Evolutionary conservation across 2,888 invertebrate species (phyloP).

Genomic region (Drosophila cognata): DNA sequence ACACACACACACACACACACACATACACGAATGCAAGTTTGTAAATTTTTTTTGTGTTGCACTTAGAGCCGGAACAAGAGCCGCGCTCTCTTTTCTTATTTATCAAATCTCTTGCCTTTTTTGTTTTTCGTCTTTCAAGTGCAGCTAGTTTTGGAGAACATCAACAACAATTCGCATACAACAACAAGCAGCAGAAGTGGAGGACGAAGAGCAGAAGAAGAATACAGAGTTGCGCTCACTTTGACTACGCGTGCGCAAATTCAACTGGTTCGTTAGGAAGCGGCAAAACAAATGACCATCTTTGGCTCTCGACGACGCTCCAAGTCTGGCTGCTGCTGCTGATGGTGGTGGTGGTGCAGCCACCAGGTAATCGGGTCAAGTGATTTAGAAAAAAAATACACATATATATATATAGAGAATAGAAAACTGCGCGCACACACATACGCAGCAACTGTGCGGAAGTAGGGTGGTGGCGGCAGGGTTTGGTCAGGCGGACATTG

Average conservation of each 20-base stretch:
- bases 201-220: background rate
- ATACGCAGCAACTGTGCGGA: conserved; percentile 30
- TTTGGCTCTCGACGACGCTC: conserved; percentile 46
- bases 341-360: conserved; percentile 57
- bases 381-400: conserved; percentile 68
- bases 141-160: conserved; percentile 37
- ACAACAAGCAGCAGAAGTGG: conserved; percentile 16
- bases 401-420: conserved; percentile 34
- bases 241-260: conserved; percentile 75
- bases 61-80: conserved; percentile 24
- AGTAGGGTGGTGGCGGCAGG: conserved; percentile 39
- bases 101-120: conserved; percentile 3
- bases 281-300: conserved; percentile 79
- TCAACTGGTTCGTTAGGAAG: conserved; percentile 81
- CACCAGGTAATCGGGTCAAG: conserved; percentile 80
- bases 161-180: conserved; percentile 25
- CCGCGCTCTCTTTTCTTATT: conserved; percentile 10
- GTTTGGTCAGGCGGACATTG: conserved; percentile 32
- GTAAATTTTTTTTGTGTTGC: background rate
- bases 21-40: conserved; percentile 3
- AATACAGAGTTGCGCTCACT: conserved; percentile 52
- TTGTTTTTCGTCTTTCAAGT: conserved; percentile 41
- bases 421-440: conserved; percentile 40
- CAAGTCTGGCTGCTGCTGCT: conserved; percentile 18
- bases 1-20: conserved; percentile 8